Base-by-base conservation (phyloP, 1,140 invertebrate genomes). In the Drosophila carrolli region DNA sequence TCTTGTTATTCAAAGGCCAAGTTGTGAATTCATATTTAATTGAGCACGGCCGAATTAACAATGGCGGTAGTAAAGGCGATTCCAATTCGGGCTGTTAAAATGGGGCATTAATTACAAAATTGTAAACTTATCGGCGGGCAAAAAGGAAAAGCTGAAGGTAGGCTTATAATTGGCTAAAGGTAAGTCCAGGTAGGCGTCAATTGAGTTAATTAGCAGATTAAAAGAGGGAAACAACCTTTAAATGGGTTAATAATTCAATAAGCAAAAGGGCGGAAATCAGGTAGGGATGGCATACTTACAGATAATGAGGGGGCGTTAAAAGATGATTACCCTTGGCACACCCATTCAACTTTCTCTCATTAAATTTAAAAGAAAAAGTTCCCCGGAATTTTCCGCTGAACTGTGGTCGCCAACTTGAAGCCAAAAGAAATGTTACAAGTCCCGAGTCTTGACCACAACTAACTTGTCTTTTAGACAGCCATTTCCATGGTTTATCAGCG, bases 131-230 rank as follows among this genome's bases (percentile, higher is more conserved):
- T 44, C 9, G 38, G n/a, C n/a, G 35, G 63, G 16, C 16, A 5
- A 19, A 40, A 10, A 9, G 35, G 13, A 9, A 16, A 14, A 11
- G n/a, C 40, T 27, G 19, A 46, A 44, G 29, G 48, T 27, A 13
- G 60, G 38, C 53, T 4, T 41, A 35, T 60, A 59, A 50, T 77
- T 55, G 32, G 55, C 40, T 53, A 44, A 47, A 59, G 27, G 38
- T 65, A 14, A 29, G 41, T 29, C 50, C 37, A 57, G 57, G 75
- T 47, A 32, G 54, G 66, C 51, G 43, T 62, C 66, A 62, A 54
- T 71, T 54, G 59, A 77, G 72, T 75, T 75, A 84, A 81, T 85
- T 81, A 65, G 29, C 50, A 74, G 68, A 75, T 77, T 63, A 76
- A 63, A 48, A 16, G 59, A 16, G 56, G 23, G 56, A 56, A 51